Base-by-base conservation (phyloP, 2,797 vertebrate species). In the Cetoscarus ocellatus region DNA sequence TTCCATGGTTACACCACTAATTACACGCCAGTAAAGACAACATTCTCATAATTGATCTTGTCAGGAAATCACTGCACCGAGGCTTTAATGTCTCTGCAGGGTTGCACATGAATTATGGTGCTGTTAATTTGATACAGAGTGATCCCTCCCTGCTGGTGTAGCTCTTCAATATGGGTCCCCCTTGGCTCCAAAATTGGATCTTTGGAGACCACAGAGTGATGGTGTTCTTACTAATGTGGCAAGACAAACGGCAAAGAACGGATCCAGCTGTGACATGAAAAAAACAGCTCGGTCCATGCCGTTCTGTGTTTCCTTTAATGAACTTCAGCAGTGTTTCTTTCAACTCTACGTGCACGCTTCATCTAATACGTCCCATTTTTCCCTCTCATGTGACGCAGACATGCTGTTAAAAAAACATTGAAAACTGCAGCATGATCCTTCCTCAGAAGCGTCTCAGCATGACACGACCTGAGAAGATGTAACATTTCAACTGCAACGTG, bases 1-100 rank as follows among this genome's bases (percentile, higher is more conserved):
- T 80, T 85, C 80, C 75, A 82, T 19, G 67, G 73, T 73, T 53
- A 48, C 42, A 62, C 66, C 74, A 64, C 73, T 72, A 80, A 76
- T 82, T 84, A 54, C 65, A 84, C 17, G 60, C 44, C 38, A 3
- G 54, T 55, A 70, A 36, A 81, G 45, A 68, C 80, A 77, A 79
- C 70, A 67, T 70, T 48, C 42, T 80, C 68, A 49, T 73, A 72
- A 79, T 68, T 70, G 68, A 65, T 75, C 69, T 53, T 73, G 73
- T 63, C 74, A 57, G 50, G 45, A 61, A 80, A 70, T 67, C 66
- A 56, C 70, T 61, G 61, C 73, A 56, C 59, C 53, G 54, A 64
- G 50, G 55, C 61, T 77, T 80, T 67, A 67, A 86, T 72, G 64
- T 71, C 64, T 55, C 75, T 66, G 61, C 66, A 55, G 49, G 43